Percentiles rank a stretch among this genome's conserved stretches.
Evolutionary conservation across 2,113 vertebrate species (phyloP).

Genomic region (Rhinopomastus cyanomelas): DNA sequence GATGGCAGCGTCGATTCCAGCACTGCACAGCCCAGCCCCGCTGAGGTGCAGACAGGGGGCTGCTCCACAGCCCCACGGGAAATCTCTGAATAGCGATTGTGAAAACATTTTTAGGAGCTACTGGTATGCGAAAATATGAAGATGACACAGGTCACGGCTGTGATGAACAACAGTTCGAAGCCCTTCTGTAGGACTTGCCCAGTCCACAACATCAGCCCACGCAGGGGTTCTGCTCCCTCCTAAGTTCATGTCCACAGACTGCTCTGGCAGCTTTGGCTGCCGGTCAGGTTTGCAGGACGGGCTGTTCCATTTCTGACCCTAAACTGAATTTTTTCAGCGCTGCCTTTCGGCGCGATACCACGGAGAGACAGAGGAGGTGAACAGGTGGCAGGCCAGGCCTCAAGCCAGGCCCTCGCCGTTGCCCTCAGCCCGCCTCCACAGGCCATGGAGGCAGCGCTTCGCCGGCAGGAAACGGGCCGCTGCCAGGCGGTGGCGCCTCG

Average conservation of each 20-base stretch:
- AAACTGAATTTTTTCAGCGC: rapidly evolving
- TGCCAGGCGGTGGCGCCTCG: too few relatives aligned
- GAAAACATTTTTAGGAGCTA: neutral
- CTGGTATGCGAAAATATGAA: neutral
- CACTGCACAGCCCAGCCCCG: rapidly evolving
- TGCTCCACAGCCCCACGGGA: neutral
- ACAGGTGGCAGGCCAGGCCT: too few relatives aligned
- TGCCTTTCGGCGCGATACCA: neutral
- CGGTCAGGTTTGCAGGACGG: rapidly evolving
- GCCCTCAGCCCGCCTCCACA: too few relatives aligned
- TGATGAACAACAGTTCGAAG: neutral
- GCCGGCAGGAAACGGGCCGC: too few relatives aligned
- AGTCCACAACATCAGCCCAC: rapidly evolving
- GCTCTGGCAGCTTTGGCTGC: rapidly evolving
- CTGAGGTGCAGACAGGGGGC: rapidly evolving
- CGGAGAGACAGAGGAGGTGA: too few relatives aligned
- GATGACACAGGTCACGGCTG: rapidly evolving
- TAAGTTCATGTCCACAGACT: rapidly evolving
- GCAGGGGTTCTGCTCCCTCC: rapidly evolving
- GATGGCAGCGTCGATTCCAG: rapidly evolving
- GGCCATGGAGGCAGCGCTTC: too few relatives aligned
- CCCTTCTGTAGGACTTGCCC: neutral
- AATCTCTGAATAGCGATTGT: rapidly evolving
- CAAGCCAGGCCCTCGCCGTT: too few relatives aligned
- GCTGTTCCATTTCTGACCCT: neutral